These are phyloP conservation scores for Pycnonotus jocosus DNA, from an alignment of 2,113 vertebrate species.

Conservation along the genomic window DNA sequence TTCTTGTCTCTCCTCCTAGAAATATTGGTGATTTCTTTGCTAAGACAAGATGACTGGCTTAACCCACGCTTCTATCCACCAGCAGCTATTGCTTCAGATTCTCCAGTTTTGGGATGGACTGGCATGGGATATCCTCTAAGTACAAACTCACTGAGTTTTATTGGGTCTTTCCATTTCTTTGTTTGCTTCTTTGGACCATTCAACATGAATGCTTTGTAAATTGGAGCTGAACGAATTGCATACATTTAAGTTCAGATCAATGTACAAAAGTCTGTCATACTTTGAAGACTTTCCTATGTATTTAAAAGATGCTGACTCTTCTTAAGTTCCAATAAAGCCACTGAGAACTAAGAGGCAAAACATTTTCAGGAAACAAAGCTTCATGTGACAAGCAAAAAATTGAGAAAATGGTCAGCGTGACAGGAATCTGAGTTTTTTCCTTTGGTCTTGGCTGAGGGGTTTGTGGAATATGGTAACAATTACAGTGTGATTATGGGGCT, in stretches of 20 bases:
- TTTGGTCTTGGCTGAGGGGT: neutral
- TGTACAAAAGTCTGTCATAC: neutral
- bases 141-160: neutral
- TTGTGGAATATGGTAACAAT: neutral
- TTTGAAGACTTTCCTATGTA: neutral
- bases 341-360: neutral
- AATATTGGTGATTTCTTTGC: neutral
- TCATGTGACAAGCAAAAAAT: neutral
- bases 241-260: neutral
- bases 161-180: neutral
- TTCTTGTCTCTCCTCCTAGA: neutral
- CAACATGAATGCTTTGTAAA: neutral
- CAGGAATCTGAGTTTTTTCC: neutral
- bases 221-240: neutral
- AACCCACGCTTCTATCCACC: neutral
- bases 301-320: neutral
- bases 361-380: neutral
- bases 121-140: neutral
- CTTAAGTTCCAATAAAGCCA: neutral
- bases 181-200: neutral
- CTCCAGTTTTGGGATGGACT: neutral
- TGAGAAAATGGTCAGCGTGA: neutral
- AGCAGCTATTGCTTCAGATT: neutral
- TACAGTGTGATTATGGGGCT: neutral
- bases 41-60: neutral